Base-by-base conservation (phyloP, 2,888 invertebrate species). In the Parnassius glacialis region DNA sequence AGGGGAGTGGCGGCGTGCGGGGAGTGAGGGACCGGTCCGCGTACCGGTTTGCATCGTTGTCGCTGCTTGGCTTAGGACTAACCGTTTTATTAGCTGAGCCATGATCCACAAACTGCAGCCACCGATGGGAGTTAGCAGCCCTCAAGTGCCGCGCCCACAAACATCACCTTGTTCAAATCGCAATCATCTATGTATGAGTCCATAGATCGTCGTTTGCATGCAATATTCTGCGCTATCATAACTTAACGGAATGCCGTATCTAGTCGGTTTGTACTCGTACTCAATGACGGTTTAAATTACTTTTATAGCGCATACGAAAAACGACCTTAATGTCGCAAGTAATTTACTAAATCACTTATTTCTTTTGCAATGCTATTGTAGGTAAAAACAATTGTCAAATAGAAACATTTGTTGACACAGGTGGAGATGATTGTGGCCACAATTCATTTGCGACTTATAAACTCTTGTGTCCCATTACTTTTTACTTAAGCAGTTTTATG, bases 41-140 rank as follows among this genome's bases (percentile, higher is more conserved):
- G 79, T 85, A 90, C 91, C 90, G 90, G 90, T 91, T 90, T 85
- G 79, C 80, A 75, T 84, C 85, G 76, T 80, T 85, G 80, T 82
- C 81, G 82, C 72, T 73, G 78, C 78, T 80, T 82, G 67, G 71
- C 72, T 74, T 85, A 87, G 85, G 84, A 84, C 85, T 86, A 87
- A 90, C 89, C 85, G 91, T 91, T 90, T 90, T 88, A 90, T 87
- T 88, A 89, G 87, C 82, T 79, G 79, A 84, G 85, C 85, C 75
- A 81, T 87, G 89, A 84, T 89, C 89, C 81, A 89, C 87, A 85
- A 90, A 90, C 81, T 79, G 83, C 76, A 73, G 80, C 83, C 80
- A 80, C 82, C 74, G 76, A 71, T 72, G 72, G 72, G 67, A 72
- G 73, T 69, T 69, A 69, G 72, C 73, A 78, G 74, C 81, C 79